phyloP scores from a whole-genome alignment of 2,797 vertebrate genomes.

The Hemitrygon akajei region DNA sequence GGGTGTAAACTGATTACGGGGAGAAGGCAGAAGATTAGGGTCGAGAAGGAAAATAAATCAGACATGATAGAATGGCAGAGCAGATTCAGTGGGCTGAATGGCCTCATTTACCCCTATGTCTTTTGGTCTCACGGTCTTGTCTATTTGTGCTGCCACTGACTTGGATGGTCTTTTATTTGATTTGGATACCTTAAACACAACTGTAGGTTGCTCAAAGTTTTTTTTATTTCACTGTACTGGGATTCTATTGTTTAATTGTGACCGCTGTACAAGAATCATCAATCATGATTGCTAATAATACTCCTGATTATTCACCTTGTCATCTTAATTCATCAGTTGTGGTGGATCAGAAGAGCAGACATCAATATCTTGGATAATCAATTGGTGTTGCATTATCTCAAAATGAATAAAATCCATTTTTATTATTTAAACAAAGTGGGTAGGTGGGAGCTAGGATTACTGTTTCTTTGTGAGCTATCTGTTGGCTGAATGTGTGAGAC shows the following conservation, averaged over 20 bases:
- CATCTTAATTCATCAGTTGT: not conserved
- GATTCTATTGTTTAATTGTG: not conserved
- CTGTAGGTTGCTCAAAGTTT: not conserved
- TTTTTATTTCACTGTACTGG: not conserved
- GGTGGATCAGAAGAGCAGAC: not conserved
- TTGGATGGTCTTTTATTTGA: no score
- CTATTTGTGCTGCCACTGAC: no score
- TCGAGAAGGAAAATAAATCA: no score
- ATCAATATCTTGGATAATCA: not conserved
- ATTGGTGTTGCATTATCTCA: not conserved
- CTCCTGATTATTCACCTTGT: not conserved
- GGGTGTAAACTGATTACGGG: no score
- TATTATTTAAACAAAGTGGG: not conserved
- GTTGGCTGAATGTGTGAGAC: not conserved
- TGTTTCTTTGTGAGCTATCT: not conserved
- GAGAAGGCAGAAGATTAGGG: no score
- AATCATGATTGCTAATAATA: not conserved
- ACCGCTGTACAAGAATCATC: not conserved
- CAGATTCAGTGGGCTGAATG: no score
- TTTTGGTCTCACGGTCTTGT: no score
- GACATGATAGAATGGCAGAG: no score
- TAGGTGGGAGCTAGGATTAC: not conserved
- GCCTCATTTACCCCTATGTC: no score
- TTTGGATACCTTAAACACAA: no score
- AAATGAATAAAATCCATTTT: not conserved